These are phyloP conservation scores for Neoarius graeffei DNA, from an alignment of 2,113 vertebrate species.

Conservation along the genomic window DNA sequence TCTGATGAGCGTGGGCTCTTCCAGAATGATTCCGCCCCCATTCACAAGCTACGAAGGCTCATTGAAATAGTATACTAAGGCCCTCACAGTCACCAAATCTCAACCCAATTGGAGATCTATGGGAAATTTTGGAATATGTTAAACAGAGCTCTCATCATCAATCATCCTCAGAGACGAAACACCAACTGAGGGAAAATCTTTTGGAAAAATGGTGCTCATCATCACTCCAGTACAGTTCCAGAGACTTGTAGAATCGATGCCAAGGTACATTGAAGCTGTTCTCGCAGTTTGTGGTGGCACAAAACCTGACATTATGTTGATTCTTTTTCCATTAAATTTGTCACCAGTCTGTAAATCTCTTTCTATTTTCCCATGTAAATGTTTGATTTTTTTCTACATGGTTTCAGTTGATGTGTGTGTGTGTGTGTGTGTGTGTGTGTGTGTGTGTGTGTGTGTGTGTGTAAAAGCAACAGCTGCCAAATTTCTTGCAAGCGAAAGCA, in stretches of 20 bases:
- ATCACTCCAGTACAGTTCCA: neutral
- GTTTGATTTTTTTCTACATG: neutral
- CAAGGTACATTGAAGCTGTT: neutral
- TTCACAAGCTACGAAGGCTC: neutral
- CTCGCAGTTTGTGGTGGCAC: neutral
- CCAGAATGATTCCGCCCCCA: neutral
- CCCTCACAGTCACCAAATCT: neutral
- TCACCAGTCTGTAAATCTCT: slow-evolving; percentile 4
- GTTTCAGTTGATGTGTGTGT: neutral
- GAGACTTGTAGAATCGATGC: neutral
- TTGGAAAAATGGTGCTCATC: neutral
- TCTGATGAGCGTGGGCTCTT: neutral
- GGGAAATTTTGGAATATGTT: neutral
- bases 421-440: neutral
- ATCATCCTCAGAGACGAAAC: neutral
- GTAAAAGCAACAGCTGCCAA: neutral
- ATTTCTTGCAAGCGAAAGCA: neutral
- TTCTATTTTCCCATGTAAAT: neutral
- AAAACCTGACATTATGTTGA: neutral
- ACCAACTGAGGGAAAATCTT: neutral
- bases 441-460: neutral
- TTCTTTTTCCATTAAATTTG: neutral
- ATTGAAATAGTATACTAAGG: neutral
- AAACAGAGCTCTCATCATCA: neutral
- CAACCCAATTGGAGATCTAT: neutral